Percentiles rank a stretch among this genome's conserved stretches.
These are phyloP conservation scores for Leptosomus discolor DNA, from an alignment of 2,113 vertebrate species.

Conservation along the genomic window DNA sequence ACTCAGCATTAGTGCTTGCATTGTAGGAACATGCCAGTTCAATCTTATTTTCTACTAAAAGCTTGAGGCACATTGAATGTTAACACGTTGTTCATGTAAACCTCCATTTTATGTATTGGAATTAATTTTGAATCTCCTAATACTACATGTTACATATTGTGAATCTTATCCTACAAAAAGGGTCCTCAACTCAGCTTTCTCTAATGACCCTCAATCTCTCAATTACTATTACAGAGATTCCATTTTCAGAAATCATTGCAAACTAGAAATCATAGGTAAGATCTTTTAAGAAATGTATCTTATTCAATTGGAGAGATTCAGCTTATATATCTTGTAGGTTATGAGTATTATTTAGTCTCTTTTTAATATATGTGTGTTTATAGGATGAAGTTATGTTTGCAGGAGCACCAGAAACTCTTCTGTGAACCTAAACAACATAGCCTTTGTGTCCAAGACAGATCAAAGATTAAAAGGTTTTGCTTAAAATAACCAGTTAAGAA, in stretches of 20 bases:
- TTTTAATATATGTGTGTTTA: not conserved
- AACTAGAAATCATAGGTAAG: not conserved
- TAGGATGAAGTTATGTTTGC: not conserved
- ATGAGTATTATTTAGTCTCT: not conserved
- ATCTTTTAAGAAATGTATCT: not conserved
- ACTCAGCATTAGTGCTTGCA: not conserved
- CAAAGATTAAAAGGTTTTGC: not conserved
- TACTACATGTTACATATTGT: not conserved
- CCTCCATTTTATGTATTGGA: not conserved
- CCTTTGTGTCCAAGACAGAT: not conserved
- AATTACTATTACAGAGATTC: not conserved
- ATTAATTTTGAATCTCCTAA: not conserved
- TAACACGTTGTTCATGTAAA: not conserved
- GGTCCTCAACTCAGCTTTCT: not conserved
- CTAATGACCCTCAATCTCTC: no score
- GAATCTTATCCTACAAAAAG: not conserved
- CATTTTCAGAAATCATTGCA: not conserved
- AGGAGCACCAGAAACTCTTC: not conserved
- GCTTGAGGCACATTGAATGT: not conserved
- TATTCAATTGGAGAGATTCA: not conserved
- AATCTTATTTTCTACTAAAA: not conserved
- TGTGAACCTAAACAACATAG: not conserved
- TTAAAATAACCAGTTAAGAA: not conserved
- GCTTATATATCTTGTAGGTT: not conserved
- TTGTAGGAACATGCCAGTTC: not conserved